Evolutionary conservation across 2,888 invertebrate species (phyloP).

Genomic region (Agelastica alni): DNA sequence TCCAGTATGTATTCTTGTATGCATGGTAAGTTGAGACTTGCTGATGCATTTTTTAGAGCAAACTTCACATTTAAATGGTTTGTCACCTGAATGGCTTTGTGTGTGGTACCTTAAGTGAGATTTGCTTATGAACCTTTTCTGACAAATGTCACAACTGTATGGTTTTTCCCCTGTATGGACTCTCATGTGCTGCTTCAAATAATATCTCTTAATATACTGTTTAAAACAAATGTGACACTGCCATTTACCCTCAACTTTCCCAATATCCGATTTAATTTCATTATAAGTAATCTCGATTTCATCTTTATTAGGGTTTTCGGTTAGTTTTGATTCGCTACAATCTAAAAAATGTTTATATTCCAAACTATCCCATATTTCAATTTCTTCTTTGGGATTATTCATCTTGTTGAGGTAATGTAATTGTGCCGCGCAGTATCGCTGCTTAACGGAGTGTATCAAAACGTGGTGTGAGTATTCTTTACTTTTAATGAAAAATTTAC

Average conservation of each 20-base stretch:
- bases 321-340: not conserved
- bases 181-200: constrained; percentile 4
- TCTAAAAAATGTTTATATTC: constrained; percentile 5
- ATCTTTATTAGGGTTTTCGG: not conserved
- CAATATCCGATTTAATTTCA: too few species aligned
- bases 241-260: constrained; percentile 1
- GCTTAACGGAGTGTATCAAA: not conserved
- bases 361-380: not conserved
- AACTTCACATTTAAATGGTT: constrained; percentile 1
- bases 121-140: not conserved
- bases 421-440: not conserved
- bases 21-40: not conserved
- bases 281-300: too few species aligned
- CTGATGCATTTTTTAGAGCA: not conserved
- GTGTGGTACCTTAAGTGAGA: constrained; percentile 5
- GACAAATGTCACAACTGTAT: not conserved
- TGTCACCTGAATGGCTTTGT: not conserved
- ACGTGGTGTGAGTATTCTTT: not conserved
- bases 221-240: constrained; percentile 5
- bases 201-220: not conserved
- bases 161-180: constrained; percentile 8
- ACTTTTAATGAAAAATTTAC: not conserved
- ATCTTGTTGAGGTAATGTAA: not conserved
- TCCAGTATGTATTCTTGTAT: not conserved
- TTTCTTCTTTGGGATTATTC: not conserved